Conservation (phyloP, 2,113 vertebrate genomes). For the Gasterosteus nipponicus region DNA sequence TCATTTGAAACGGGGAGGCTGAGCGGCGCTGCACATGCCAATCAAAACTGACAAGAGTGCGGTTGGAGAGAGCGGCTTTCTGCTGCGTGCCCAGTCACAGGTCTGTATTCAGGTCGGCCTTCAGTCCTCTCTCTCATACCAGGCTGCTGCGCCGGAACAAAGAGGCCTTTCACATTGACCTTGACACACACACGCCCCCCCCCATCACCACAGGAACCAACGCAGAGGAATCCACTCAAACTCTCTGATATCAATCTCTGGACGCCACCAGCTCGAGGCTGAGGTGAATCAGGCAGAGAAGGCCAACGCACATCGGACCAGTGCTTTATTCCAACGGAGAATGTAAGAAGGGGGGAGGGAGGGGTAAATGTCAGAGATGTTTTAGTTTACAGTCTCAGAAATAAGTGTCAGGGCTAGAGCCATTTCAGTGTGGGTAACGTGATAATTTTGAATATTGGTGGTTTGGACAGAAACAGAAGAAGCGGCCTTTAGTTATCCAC, state of each 20-base stretch:
- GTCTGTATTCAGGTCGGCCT: slow-evolving; percentile 67
- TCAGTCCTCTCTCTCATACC: slow-evolving; percentile 66
- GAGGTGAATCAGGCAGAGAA: slow-evolving; percentile 41
- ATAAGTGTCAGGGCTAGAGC: slow-evolving; percentile 1
- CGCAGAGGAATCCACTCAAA: slow-evolving; percentile 72
- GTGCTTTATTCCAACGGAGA: slow-evolving; percentile 23
- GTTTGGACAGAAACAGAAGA: neutral
- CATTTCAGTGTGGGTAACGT: neutral
- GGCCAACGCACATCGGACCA: slow-evolving; percentile 54
- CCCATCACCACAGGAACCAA: slow-evolving; percentile 80
- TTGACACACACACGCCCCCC: slow-evolving; percentile 78
- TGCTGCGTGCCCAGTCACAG: slow-evolving; percentile 65
- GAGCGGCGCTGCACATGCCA: slow-evolving; percentile 49
- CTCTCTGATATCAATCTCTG: slow-evolving; percentile 74
- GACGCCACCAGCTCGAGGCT: slow-evolving; percentile 31
- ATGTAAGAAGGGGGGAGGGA: neutral
- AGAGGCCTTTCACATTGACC: slow-evolving; percentile 82
- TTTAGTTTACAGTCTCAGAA: neutral
- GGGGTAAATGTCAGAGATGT: neutral
- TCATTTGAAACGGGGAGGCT: slow-evolving; percentile 42
- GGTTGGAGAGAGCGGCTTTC: slow-evolving; percentile 55
- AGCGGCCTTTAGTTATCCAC: neutral
- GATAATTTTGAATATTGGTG: neutral
- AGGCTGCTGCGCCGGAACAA: slow-evolving; percentile 74
- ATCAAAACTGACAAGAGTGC: slow-evolving; percentile 63